phyloP scores from a whole-genome alignment of 1,140 invertebrate species.

The Ceratina japonica region DNA sequence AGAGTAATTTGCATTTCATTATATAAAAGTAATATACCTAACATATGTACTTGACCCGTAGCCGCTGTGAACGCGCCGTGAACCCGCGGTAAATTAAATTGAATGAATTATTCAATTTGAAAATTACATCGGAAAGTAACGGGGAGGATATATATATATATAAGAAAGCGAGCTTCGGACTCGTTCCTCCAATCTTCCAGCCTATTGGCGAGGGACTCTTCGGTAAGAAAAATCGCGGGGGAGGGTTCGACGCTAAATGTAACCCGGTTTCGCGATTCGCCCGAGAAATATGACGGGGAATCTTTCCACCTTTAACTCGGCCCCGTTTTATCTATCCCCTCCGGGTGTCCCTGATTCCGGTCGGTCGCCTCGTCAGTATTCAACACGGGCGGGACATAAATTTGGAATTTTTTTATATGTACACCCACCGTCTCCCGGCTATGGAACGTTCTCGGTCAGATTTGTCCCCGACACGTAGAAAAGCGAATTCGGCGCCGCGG shows the following conservation, averaged over 20 bases:
- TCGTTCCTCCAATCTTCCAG: neutral
- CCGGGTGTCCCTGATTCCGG: neutral
- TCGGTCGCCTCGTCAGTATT: slow-evolving; percentile 46
- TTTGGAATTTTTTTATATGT: slow-evolving; percentile 49
- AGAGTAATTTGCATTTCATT: too few relatives aligned
- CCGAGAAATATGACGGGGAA: slow-evolving; percentile 35
- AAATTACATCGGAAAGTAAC: too few relatives aligned
- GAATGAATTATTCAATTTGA: too few relatives aligned
- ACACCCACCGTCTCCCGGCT: neutral
- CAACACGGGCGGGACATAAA: slow-evolving; percentile 51
- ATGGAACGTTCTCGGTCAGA: slow-evolving; percentile 8
- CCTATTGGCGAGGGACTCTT: neutral
- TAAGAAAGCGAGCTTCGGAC: neutral
- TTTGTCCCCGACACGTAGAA: neutral
- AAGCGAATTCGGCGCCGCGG: slow-evolving; percentile 21
- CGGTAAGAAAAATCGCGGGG: neutral
- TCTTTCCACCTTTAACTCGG: slow-evolving; percentile 29
- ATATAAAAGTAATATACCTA: too few relatives aligned
- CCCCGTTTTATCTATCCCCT: slow-evolving; percentile 32
- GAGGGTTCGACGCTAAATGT: slow-evolving; percentile 20
- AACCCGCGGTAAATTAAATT: too few relatives aligned
- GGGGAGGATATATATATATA: too few relatives aligned
- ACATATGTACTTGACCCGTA: too few relatives aligned
- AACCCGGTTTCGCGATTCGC: slow-evolving; percentile 6
- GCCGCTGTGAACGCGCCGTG: too few relatives aligned